Conservation (phyloP, 2,113 vertebrate genomes). For the Myiozetetes cayanensis region DNA sequence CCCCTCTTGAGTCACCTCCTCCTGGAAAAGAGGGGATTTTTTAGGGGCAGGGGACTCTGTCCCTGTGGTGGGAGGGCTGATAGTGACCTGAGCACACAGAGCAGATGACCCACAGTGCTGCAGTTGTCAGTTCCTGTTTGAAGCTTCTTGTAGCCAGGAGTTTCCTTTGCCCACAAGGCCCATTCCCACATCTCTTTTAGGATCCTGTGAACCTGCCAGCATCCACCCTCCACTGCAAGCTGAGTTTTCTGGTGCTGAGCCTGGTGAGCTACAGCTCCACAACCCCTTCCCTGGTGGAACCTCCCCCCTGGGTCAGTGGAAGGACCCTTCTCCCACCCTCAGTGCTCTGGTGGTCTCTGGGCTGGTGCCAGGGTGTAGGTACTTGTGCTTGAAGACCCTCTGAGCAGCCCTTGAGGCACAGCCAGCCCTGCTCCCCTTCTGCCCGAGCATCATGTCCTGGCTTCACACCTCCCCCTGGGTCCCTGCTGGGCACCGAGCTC, state of each 20-base stretch:
- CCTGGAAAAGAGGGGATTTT: not conserved
- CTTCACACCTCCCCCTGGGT: not conserved
- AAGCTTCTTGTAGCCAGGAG: not conserved
- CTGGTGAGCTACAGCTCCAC: not conserved
- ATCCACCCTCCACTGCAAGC: not conserved
- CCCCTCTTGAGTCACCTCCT: not conserved
- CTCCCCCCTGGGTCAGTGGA: accelerated
- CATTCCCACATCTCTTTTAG: not conserved
- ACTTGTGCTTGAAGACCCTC: not conserved
- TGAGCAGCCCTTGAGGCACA: not conserved
- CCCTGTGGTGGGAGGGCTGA: not conserved
- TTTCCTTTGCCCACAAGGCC: not conserved
- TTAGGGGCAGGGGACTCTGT: accelerated
- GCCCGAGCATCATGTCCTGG: not conserved
- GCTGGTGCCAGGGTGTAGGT: not conserved
- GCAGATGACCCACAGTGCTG: not conserved
- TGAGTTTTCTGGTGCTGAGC: not conserved
- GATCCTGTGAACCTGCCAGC: not conserved
- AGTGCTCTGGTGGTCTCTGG: accelerated
- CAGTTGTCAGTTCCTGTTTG: not conserved
- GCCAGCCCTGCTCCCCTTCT: not conserved
- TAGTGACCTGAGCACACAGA: not conserved
- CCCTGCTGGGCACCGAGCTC: not conserved
- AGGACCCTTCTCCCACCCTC: not conserved
- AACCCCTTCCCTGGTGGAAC: not conserved